Base-by-base conservation (phyloP, 2,113 vertebrate genomes). In the Holacanthus passer region DNA sequence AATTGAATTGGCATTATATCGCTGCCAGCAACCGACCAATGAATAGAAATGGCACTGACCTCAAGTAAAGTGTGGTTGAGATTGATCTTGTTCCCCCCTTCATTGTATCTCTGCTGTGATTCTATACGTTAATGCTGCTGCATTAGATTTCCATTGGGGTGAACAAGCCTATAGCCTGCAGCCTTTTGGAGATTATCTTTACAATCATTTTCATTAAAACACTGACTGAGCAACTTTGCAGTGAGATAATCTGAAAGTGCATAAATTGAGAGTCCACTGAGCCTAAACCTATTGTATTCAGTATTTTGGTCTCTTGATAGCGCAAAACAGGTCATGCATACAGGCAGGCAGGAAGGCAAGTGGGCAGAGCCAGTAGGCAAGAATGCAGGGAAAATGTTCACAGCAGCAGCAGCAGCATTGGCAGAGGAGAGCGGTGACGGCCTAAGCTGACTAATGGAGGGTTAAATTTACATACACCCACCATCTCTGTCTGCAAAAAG, bases 401-500 rank as follows among this genome's bases (percentile, higher is more conserved):
- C 62, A 71, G 62, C 70, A 63, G 59, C 67, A 66, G 68, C 63
- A 47, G 81, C 59, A 58, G 13, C 53, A 50, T 37, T 24, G 32
- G 68, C 39, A 70, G 56, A 63, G 58, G 55, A 52, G 41, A 82
- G 63, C 32, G 3, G 53, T 45, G 66, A 67, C 45, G 24, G 66
- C 77, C 78, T 58, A 41, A 39, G 55, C 59, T 85, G 70, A 88
- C 58, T 88, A 89, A 91, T 77, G 62, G 80, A 67, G 82, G 67
- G 77, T 72, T 62, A 29, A 35, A 89, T 91, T 91, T 84, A 82
- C 86, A 92, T 87, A 88, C 79, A 27, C 86, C 89, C 85, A 91
- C 90, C 52, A 66, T 62, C 53, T 71, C 82, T 74, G 64, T 80
- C 69, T 84, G 82, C 71, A 73, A 63, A 81, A 69, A 76, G 64